These are phyloP conservation scores for Caenorhabditis zanzibari DNA, from an alignment of 2,888 invertebrate genomes.

Conservation along the genomic window DNA sequence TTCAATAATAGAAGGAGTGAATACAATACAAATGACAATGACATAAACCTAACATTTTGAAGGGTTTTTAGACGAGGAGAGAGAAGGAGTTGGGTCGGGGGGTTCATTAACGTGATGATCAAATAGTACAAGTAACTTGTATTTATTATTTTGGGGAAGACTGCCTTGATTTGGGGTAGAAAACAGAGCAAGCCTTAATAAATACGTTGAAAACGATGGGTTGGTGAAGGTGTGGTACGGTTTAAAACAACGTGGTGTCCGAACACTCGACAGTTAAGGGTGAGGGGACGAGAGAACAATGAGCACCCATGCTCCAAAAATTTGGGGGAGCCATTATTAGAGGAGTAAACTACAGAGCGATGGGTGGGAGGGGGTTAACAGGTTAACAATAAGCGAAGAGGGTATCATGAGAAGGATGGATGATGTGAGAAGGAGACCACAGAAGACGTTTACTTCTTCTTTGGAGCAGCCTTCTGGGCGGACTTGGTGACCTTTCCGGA, in stretches of 20 bases:
- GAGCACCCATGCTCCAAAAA: slow-evolving; percentile 60
- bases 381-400: slow-evolving; percentile 45
- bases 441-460: slow-evolving; percentile 60
- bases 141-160: slow-evolving; percentile 60
- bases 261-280: slow-evolving; percentile 30
- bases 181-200: slow-evolving; percentile 54
- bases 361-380: slow-evolving; percentile 67
- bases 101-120: slow-evolving; percentile 37
- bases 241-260: slow-evolving; percentile 29
- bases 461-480: slow-evolving; percentile 91
- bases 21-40: slow-evolving; percentile 25
- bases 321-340: slow-evolving; percentile 22
- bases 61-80: background rate
- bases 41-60: slow-evolving; percentile 49
- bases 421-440: background rate
- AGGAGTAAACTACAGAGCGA: slow-evolving; percentile 18
- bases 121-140: slow-evolving; percentile 58
- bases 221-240: slow-evolving; percentile 9
- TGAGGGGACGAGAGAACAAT: slow-evolving; percentile 29
- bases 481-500: slow-evolving; percentile 95
- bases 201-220: slow-evolving; percentile 35
- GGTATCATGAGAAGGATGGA: slow-evolving; percentile 9
- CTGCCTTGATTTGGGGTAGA: slow-evolving; percentile 39
- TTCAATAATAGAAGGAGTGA: slow-evolving; percentile 17
- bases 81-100: slow-evolving; percentile 13